A percentile compares a stretch with the other conserved stretches of the same genome.
Evolutionary conservation across 2,888 invertebrate species (phyloP).

Genomic region (Phoronis australis): DNA sequence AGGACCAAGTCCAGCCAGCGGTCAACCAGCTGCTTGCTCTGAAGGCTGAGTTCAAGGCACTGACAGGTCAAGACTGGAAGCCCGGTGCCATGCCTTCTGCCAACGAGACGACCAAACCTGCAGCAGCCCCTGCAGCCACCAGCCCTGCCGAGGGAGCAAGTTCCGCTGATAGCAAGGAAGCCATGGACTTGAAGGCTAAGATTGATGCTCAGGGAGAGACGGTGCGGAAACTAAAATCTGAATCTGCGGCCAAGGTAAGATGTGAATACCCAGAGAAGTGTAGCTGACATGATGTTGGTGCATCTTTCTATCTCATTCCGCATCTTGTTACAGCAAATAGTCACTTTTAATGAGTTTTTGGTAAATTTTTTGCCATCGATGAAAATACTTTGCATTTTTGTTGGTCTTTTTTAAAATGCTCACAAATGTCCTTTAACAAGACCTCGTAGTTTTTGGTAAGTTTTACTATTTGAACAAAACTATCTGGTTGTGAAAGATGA

Average conservation of each 20-base stretch:
- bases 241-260: conserved; percentile 63
- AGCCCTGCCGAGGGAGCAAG: conserved; percentile 4
- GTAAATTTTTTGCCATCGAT: no score
- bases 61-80: conserved; percentile 66
- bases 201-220: conserved; percentile 65
- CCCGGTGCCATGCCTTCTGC: conserved; percentile 31
- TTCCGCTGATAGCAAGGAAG: conserved; percentile 3
- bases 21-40: conserved; percentile 63
- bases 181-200: conserved; percentile 31
- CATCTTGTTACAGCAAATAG: no score
- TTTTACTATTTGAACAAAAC: no score
- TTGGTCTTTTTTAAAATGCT: no score
- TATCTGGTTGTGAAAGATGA: no score
- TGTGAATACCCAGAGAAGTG: no score
- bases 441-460: no score
- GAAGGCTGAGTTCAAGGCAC: conserved; percentile 70
- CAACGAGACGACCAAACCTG: conserved; percentile 12
- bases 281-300: no score
- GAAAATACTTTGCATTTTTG: no score
- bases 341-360: no score
- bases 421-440: no score
- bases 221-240: conserved; percentile 66
- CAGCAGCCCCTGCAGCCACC: conserved; percentile 13
- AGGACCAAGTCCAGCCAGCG: conserved; percentile 55
- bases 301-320: no score